These are phyloP conservation scores for Lottia scabra DNA, from an alignment of 2,888 invertebrate genomes.

Conservation along the genomic window DNA sequence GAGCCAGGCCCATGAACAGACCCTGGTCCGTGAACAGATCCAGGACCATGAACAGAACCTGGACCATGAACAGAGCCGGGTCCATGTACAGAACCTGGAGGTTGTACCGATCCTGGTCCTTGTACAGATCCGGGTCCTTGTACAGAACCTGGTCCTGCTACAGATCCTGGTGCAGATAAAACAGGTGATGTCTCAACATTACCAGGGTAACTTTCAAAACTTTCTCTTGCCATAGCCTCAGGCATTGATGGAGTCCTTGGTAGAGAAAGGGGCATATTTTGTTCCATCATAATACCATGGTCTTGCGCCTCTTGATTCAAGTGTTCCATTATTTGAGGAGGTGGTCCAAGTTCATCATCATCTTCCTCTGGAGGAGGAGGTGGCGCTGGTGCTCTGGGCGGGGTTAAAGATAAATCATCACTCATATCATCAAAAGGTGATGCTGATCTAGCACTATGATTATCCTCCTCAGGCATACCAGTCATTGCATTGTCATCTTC, in stretches of 20 bases:
- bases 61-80: background rate
- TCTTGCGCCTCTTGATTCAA: constrained; percentile 12
- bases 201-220: background rate
- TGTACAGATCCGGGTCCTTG: background rate
- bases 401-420: constrained; percentile 42
- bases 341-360: constrained; percentile 25
- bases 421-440: constrained; percentile 36
- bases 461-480: constrained; percentile 18
- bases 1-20: constrained; percentile 1
- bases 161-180: background rate
- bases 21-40: background rate
- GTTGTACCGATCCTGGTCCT: background rate
- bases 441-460: constrained; percentile 17
- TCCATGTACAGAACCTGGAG: background rate
- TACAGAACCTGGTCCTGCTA: background rate
- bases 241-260: constrained; percentile 8
- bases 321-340: constrained; percentile 16
- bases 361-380: constrained; percentile 38
- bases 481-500: constrained; percentile 14
- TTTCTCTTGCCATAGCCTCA: constrained; percentile 17
- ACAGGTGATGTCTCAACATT: background rate
- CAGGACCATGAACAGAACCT: background rate
- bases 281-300: background rate
- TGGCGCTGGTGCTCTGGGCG: constrained; percentile 40
- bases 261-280: background rate